Percentiles rank a stretch among this genome's conserved stretches.
Conservation (phyloP, 2,888 invertebrate species). For the Drosophila vallismaia region DNA sequence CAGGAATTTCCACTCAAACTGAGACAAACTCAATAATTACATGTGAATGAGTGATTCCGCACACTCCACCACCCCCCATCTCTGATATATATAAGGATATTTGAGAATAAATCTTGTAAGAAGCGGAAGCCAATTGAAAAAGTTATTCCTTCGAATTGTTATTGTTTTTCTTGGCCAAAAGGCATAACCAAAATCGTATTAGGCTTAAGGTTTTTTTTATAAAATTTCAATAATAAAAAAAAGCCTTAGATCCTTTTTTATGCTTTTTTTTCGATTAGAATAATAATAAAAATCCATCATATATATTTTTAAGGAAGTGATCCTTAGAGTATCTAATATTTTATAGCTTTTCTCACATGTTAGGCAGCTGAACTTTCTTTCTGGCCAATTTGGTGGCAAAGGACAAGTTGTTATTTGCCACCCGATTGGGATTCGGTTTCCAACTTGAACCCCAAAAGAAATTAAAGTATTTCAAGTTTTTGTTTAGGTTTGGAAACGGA, state of each 20-base stretch:
- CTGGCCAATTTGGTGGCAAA: slow-evolving; percentile 49
- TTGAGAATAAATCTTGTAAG: slow-evolving; percentile 32
- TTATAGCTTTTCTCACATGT: slow-evolving; percentile 1
- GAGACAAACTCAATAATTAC: slow-evolving; percentile 34
- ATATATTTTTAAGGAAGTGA: background rate
- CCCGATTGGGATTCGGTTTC: slow-evolving; percentile 21
- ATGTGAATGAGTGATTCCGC: slow-evolving; percentile 47
- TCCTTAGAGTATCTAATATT: background rate
- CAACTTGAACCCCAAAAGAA: slow-evolving; percentile 22
- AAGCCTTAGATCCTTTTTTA: too few relatives aligned
- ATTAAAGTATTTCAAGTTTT: slow-evolving; percentile 39
- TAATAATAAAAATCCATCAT: too few relatives aligned
- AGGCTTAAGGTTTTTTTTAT: background rate
- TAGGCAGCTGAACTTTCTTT: slow-evolving; percentile 43
- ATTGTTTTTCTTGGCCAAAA: slow-evolving; percentile 23
- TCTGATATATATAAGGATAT: background rate
- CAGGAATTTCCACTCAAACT: slow-evolving; percentile 1
- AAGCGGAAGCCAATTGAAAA: slow-evolving; percentile 64
- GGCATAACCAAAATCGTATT: background rate
- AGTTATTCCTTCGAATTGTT: slow-evolving; percentile 44
- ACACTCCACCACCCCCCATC: background rate
- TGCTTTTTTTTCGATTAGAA: too few relatives aligned
- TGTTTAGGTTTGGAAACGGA: slow-evolving; percentile 9
- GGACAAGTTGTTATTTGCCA: slow-evolving; percentile 48
- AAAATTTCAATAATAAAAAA: background rate